phyloP scores from a whole-genome alignment of 2,113 vertebrate species.

The Columba janthina region DNA sequence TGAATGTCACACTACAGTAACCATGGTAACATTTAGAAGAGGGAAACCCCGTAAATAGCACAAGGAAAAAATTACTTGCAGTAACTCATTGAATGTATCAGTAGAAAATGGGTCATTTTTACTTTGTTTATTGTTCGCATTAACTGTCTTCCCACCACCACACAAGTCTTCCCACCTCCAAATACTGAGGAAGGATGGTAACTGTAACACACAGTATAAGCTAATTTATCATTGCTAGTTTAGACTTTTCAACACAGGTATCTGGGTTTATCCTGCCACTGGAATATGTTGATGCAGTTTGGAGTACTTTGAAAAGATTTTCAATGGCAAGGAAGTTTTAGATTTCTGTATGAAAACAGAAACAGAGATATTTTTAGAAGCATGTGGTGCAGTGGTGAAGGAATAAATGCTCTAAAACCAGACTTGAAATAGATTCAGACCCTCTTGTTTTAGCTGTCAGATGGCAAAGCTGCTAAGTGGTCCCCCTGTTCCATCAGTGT shows the following conservation, averaged over 20 bases:
- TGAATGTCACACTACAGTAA: neutral
- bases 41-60: conserved; percentile 22
- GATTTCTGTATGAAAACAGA: neutral
- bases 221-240: neutral
- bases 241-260: neutral
- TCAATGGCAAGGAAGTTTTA: neutral
- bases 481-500: neutral
- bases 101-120: conserved; percentile 31
- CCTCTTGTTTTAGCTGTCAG: neutral
- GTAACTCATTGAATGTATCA: neutral
- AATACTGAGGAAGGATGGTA: neutral
- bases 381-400: neutral
- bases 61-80: conserved; percentile 15
- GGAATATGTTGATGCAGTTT: neutral
- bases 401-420: neutral
- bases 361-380: neutral
- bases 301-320: neutral
- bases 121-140: neutral
- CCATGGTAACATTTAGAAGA: neutral
- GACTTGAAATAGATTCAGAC: neutral
- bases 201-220: neutral
- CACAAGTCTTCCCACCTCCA: neutral
- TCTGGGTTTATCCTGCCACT: neutral
- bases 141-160: neutral
- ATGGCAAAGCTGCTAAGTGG: fast-evolving